These are phyloP conservation scores for Apis dorsata DNA, from an alignment of 1,140 invertebrate genomes.

Conservation along the genomic window DNA sequence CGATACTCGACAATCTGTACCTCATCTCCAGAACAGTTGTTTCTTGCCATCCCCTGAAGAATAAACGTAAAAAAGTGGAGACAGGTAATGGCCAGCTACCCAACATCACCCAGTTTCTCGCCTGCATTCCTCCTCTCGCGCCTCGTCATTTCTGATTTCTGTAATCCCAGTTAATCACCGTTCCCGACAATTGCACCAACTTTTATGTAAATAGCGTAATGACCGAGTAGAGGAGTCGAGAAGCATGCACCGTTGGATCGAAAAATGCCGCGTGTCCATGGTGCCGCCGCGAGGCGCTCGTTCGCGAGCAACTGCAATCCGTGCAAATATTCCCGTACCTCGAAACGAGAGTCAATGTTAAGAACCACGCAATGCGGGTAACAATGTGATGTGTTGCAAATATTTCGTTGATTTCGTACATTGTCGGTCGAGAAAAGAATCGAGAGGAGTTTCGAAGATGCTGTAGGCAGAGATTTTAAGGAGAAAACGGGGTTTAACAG, in stretches of 20 bases:
- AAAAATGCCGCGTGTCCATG: slow-evolving; percentile 10
- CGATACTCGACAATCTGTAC: neutral
- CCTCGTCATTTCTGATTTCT: slow-evolving; percentile 28
- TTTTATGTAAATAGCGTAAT: slow-evolving; percentile 49
- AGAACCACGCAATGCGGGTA: neutral
- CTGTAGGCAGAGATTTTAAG: too few species aligned
- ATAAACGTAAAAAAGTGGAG: neutral
- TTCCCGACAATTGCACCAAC: slow-evolving; percentile 26
- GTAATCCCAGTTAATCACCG: slow-evolving; percentile 41
- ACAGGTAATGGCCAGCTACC: slow-evolving; percentile 22
- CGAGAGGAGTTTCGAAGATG: too few species aligned
- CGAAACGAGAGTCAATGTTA: neutral
- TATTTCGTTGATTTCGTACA: too few species aligned
- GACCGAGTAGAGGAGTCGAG: neutral
- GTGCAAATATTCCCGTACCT: neutral
- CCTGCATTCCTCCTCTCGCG: neutral
- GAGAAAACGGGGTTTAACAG: too few species aligned
- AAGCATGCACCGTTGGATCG: neutral
- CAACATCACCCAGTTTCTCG: slow-evolving; percentile 31
- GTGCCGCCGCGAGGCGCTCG: slow-evolving; percentile 16
- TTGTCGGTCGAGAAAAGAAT: too few species aligned
- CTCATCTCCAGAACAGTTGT: too few species aligned
- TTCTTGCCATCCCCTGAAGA: neutral
- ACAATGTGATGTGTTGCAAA: too few species aligned
- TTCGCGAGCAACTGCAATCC: neutral